A percentile compares a stretch with the other conserved stretches of the same genome.
Evolutionary conservation across 2,113 vertebrate genomes (phyloP).

Genomic region (Rhagologus leucostigma): DNA sequence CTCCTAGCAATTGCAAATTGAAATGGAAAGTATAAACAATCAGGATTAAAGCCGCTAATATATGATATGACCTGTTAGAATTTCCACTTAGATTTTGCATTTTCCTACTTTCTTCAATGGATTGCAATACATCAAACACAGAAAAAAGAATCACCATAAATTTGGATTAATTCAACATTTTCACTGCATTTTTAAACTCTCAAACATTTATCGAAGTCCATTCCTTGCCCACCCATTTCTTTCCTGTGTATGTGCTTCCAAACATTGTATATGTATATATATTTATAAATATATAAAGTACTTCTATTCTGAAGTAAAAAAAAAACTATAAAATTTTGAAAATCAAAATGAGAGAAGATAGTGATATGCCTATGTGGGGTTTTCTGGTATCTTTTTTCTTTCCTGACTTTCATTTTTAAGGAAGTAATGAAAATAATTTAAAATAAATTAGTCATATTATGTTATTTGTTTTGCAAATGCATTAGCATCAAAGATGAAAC

Average conservation of each 20-base stretch:
- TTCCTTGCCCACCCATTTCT: background rate
- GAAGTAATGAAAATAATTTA: background rate
- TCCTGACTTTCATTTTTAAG: background rate
- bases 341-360: background rate
- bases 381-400: background rate
- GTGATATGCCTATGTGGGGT: fast-evolving
- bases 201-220: background rate
- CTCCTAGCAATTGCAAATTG: background rate
- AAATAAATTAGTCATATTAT: background rate
- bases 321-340: background rate
- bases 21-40: background rate
- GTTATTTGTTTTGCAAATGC: background rate
- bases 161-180: background rate
- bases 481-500: background rate
- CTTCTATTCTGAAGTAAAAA: background rate
- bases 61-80: background rate
- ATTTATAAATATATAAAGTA: background rate
- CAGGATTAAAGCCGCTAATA: background rate
- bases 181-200: background rate
- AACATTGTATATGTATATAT: background rate
- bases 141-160: background rate
- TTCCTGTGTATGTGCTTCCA: background rate
- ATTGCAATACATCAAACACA: background rate
- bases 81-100: background rate
- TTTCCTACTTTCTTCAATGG: background rate